phyloP scores from a whole-genome alignment of 1,140 invertebrate species.

The Lysiphlebus fabarum region DNA sequence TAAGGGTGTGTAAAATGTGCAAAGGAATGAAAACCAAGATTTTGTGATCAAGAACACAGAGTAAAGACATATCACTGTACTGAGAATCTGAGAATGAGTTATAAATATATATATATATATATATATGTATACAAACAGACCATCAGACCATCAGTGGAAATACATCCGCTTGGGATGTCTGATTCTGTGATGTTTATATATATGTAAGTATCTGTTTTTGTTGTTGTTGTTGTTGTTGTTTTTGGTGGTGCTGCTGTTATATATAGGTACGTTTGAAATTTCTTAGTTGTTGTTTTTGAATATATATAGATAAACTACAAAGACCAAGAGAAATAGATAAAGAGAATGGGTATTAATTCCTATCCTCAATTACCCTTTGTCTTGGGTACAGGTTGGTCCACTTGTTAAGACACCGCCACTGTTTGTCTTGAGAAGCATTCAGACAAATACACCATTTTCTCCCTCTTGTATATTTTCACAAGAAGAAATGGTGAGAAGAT shows the following conservation, averaged over 20 bases:
- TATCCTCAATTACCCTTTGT: constrained; percentile 59
- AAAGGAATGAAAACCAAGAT: constrained; percentile 10
- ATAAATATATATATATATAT: not conserved
- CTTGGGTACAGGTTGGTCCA: constrained; percentile 57
- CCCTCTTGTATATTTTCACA: not conserved
- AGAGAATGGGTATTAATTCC: constrained; percentile 55
- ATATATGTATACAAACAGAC: too few species aligned
- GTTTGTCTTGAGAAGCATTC: constrained; percentile 53
- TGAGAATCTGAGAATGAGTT: constrained; percentile 11
- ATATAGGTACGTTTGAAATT: too few species aligned
- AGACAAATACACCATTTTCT: constrained; percentile 21
- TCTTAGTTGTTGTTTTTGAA: too few species aligned
- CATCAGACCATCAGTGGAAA: not conserved
- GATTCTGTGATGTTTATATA: not conserved
- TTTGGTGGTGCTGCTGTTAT: too few species aligned
- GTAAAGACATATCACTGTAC: constrained; percentile 5
- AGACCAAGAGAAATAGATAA: constrained; percentile 16
- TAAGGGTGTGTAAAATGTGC: not conserved
- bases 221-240: too few species aligned
- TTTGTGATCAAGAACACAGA: too few species aligned
- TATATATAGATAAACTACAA: constrained; percentile 4
- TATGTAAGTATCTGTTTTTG: too few species aligned
- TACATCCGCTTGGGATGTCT: constrained; percentile 1
- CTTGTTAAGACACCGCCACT: constrained; percentile 58
- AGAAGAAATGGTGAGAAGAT: not conserved